Evolutionary conservation across 1,140 invertebrate species (phyloP), one percentile per base, ranked within the genome.

Genomic region (Lanistes nyassanus): DNA sequence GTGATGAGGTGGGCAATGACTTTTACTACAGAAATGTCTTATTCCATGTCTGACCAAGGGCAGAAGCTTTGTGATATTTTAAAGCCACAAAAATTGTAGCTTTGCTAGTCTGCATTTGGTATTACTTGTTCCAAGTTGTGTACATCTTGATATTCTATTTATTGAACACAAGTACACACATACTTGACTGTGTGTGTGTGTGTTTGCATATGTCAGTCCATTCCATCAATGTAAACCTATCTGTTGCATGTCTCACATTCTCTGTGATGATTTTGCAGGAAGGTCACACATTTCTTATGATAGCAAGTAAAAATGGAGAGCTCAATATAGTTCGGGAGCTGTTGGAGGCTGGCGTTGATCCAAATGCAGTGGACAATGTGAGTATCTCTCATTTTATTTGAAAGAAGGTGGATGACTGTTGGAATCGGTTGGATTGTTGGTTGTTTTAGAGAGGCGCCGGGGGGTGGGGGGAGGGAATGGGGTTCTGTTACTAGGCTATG

Each of bases 281-380:
- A 92, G 95, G 95, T 72, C 93, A 94, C 73, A 98, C 96, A 56
- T 94, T 95, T 64, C 93, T 98, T 83, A 97, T 98, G 92, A 91
- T 95, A 79, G 96, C 96, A 31, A 93, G 95, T 65, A 92, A 93
- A 79, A 93, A 93, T 82, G 96, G 96, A 39, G 93, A 95, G 75
- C 87, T 93, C 31, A 92, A 92, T 34, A 95, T 97, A 90, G 95
- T 96, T 42, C 91, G 93, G 42, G 92, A 96, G 85, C 91, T 98
- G 36, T 90, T 98, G 68, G 92, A 93, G 64, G 93, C 96, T 84
- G 94, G 95, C 53, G 95, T 96, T 13, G 96, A 98, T 88, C 93
- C 95, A 21, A 95, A 96, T 87, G 93, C 93, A n/a, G 94, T 95
- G 83, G 97, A 98, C 88, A 92, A 92, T 85, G 93, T 94, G 88